Evolutionary conservation across 1,140 invertebrate genomes (phyloP).

Genomic region (Thalassaphorura encarpata): DNA sequence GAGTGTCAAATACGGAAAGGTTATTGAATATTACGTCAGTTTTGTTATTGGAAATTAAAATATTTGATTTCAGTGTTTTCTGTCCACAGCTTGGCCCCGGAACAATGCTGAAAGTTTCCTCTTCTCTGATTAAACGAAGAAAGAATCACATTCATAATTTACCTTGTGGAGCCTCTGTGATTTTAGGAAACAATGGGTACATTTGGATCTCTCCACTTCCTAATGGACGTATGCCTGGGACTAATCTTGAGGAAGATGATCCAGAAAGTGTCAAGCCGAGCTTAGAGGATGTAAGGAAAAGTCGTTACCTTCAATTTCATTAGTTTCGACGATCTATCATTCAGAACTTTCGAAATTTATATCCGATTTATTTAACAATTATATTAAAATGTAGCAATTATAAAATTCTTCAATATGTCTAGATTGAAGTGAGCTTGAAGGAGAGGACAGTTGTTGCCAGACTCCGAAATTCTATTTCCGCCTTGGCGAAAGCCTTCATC

Average conservation of each 20-base stretch:
- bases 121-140: slow-evolving; percentile 81
- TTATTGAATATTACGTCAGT: slow-evolving; percentile 37
- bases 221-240: slow-evolving; percentile 34
- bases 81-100: slow-evolving; percentile 63
- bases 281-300: slow-evolving; percentile 49
- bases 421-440: slow-evolving; percentile 51
- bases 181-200: slow-evolving; percentile 93
- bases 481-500: slow-evolving; percentile 72
- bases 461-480: slow-evolving; percentile 77
- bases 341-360: not conserved
- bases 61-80: slow-evolving; percentile 15
- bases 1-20: slow-evolving; percentile 95
- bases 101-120: slow-evolving; percentile 78
- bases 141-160: slow-evolving; percentile 96
- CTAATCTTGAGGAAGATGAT: slow-evolving; percentile 45
- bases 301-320: not conserved
- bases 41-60: too few species aligned
- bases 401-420: not conserved
- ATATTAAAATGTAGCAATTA: too few species aligned
- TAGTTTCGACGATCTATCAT: not conserved
- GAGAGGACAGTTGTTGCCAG: slow-evolving; percentile 76
- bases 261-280: slow-evolving; percentile 68
- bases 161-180: slow-evolving; percentile 77
- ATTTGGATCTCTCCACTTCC: slow-evolving; percentile 80
- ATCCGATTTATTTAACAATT: too few species aligned